A percentile compares a stretch with the other conserved stretches of the same genome.
phyloP scores from a whole-genome alignment of 1,140 invertebrate genomes.

The Eufriesea mexicana region DNA sequence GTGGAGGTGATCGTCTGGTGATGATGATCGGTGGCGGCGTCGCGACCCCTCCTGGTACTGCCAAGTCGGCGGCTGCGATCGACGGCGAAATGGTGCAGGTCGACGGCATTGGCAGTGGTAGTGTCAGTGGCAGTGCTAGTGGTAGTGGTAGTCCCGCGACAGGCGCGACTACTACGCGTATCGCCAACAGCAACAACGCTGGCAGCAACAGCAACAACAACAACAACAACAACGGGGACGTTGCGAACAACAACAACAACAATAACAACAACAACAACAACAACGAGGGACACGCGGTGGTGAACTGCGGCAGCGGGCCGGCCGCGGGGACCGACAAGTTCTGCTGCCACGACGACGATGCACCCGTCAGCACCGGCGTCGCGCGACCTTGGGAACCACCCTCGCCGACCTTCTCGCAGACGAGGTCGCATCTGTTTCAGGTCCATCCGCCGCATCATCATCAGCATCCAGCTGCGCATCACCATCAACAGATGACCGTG shows the following conservation, averaged over 20 bases:
- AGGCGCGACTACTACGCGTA: conserved; percentile 69
- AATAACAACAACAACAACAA: conserved; percentile 64
- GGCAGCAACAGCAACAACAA: conserved; percentile 37
- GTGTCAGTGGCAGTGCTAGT: conserved; percentile 80
- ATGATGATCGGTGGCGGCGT: conserved; percentile 82
- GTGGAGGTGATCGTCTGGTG: conserved; percentile 68
- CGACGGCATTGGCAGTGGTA: conserved; percentile 79
- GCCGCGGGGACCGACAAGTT: conserved; percentile 62
- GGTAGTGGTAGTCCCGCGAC: conserved; percentile 77
- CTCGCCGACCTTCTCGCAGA: conserved; percentile 74
- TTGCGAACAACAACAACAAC: conserved; percentile 18
- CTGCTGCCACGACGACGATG: conserved; percentile 75
- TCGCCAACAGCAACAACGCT: conserved; percentile 58
- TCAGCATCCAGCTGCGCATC: conserved; percentile 68
- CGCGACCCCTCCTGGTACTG: conserved; percentile 79
- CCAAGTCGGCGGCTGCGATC: conserved; percentile 77
- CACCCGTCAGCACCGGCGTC: conserved; percentile 60
- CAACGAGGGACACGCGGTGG: conserved; percentile 61
- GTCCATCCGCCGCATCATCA: conserved; percentile 74
- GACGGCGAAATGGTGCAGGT: conserved; percentile 78
- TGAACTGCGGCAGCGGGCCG: conserved; percentile 61
- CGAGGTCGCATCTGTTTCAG: conserved; percentile 72
- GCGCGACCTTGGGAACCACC: conserved; percentile 80
- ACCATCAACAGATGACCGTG: conserved; percentile 74
- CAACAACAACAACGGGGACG: conserved; percentile 42